Base-by-base conservation (phyloP, 2,113 vertebrate genomes). In the Serilophus lunatus region DNA sequence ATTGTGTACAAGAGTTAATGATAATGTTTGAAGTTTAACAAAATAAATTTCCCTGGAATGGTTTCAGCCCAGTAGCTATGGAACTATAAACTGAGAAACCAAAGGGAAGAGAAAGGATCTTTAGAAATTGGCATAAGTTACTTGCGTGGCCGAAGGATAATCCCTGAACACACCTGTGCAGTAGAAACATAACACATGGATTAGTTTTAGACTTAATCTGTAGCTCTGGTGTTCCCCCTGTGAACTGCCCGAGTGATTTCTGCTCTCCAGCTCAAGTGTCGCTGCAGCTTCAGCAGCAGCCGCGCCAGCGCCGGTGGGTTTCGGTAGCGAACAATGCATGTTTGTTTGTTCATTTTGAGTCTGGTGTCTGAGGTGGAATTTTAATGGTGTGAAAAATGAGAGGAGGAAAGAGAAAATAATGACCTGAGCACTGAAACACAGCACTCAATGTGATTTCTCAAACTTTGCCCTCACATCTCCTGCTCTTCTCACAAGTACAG, bases 111-210 rank as follows among this genome's bases (percentile, higher is more conserved):
- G 56, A 93, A 94, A 65, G 66, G 76, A 47, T 91, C 82, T 96
- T 82, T 68, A 81, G 88, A 96, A 78, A 93, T 18, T 77, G 93
- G 54, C 51, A 3, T 94, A 90, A 96, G 96, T 92, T 92, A 85
- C 50, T 75, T 82, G 56, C 1, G 2, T 94, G 91, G 96, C 92
- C 91, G 96, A 96, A 97, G 86, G 94, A 93, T 96, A 98, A 98
- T 97, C 96, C 95, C 77, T 78, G 92, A 71, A 81, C 87, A 91
- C 98, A 98, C 98, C 98, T 98, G 98, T 93, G 96, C 69, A 36
- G 75, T 50, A 59, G 89, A 94, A 97, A 95, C 95, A 92, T 68
- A 77, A 77, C 17, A 1, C 86, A 56, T 59, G 90, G 88, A 94
- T 96, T 96, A 87, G 85, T 86, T 93, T 90, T 88, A 90, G 93